Evolutionary conservation across 2,888 invertebrate genomes (phyloP).

Genomic region (Erebia aethiops): DNA sequence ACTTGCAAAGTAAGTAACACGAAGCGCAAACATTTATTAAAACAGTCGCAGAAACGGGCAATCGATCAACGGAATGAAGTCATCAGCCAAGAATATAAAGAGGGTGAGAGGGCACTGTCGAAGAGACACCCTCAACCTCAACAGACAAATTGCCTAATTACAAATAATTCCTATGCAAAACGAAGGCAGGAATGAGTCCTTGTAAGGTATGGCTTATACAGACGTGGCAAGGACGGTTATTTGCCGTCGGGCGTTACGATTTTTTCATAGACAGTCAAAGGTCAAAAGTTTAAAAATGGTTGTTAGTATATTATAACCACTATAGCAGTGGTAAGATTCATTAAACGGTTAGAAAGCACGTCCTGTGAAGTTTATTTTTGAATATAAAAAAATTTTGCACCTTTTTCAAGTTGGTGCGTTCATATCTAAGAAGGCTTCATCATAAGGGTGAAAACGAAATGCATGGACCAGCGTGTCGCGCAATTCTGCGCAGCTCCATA

Average conservation of each 20-base stretch:
- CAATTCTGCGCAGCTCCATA: too few species aligned
- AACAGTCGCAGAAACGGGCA: slow-evolving; percentile 30
- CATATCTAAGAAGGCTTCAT: too few species aligned
- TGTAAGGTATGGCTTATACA: slow-evolving; percentile 20
- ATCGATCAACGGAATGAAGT: slow-evolving; percentile 38
- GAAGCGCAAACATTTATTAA: slow-evolving; percentile 16
- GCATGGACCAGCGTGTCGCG: too few species aligned
- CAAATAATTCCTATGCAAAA: slow-evolving; percentile 47
- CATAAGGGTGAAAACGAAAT: too few species aligned
- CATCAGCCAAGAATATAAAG: slow-evolving; percentile 33
- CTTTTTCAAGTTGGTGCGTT: too few species aligned
- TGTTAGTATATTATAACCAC: too few species aligned
- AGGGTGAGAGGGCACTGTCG: slow-evolving; percentile 24
- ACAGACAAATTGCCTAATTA: slow-evolving; percentile 46
- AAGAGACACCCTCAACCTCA: slow-evolving; percentile 39
- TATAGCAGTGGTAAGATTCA: too few species aligned
- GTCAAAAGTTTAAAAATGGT: too few species aligned
- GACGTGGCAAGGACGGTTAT: background rate
- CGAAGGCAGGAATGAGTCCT: slow-evolving; percentile 52
- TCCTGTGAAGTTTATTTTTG: too few species aligned
- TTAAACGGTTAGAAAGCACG: too few species aligned
- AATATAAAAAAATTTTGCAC: too few species aligned
- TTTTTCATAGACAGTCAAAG: too few species aligned
- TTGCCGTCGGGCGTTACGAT: background rate
- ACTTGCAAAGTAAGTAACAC: background rate